A percentile compares a stretch with the other conserved stretches of the same genome.
Conservation (phyloP, 2,888 invertebrate species). For the Amphimallon solstitiale region DNA sequence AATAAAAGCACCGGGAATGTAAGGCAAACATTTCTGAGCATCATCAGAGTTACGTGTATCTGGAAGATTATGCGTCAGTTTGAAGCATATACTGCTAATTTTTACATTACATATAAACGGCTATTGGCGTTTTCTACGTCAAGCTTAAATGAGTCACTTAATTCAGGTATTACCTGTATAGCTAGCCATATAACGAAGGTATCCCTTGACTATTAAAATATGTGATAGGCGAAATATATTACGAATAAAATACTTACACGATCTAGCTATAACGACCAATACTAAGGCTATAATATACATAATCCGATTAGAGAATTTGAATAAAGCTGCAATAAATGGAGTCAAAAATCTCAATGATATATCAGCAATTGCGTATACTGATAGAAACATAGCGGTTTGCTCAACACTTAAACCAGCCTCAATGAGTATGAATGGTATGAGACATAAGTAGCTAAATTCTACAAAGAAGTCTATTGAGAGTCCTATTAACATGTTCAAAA, state of each 20-base stretch:
- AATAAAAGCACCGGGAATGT: no score
- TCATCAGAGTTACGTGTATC: no score
- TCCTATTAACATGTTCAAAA: constrained; percentile 71
- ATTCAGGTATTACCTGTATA: no score
- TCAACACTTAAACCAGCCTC: constrained; percentile 68
- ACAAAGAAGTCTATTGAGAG: constrained; percentile 72
- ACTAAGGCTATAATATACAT: constrained; percentile 71
- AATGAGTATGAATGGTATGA: constrained; percentile 71
- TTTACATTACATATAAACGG: no score
- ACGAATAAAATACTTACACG: constrained; percentile 67
- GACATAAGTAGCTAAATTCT: constrained; percentile 71
- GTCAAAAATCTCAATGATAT: constrained; percentile 68
- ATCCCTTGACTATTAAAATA: no score
- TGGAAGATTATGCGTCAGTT: no score
- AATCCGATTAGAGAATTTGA: constrained; percentile 67
- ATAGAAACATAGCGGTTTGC: constrained; percentile 70
- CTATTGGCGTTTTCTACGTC: no score
- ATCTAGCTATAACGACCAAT: constrained; percentile 68
- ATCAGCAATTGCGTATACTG: constrained; percentile 63
- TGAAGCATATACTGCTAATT: no score
- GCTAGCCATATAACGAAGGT: no score
- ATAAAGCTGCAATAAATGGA: constrained; percentile 71
- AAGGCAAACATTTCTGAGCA: no score
- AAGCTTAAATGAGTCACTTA: no score
- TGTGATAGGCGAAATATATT: no score